phyloP scores from a whole-genome alignment of 2,797 vertebrate species.

The Antrozous pallidus region DNA sequence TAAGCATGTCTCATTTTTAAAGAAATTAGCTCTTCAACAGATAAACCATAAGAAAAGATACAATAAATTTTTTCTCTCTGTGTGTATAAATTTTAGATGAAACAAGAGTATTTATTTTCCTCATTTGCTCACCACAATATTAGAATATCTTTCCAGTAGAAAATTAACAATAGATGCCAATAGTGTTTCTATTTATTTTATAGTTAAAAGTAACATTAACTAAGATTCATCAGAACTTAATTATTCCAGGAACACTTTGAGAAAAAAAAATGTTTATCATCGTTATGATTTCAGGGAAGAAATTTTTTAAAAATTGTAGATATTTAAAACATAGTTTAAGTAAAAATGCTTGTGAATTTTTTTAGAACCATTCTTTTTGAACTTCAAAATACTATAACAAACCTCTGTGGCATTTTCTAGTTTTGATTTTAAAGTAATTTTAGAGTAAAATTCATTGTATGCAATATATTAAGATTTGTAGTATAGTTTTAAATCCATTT shows the following conservation, averaged over 20 bases:
- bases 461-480: neutral
- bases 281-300: neutral
- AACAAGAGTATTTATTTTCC: neutral
- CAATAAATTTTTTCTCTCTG: neutral
- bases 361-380: neutral
- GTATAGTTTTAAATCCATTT: neutral
- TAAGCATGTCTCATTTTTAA: neutral
- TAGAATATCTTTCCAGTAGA: neutral
- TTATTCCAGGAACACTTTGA: neutral
- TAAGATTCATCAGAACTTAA: neutral
- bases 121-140: neutral
- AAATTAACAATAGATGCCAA: neutral
- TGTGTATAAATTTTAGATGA: neutral
- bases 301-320: neutral
- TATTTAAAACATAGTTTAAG: neutral
- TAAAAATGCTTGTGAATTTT: neutral
- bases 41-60: neutral
- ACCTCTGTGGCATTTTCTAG: neutral
- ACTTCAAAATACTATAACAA: neutral
- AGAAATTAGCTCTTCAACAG: neutral
- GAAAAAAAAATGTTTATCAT: neutral
- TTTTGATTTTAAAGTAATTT: neutral
- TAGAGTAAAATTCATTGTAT: neutral
- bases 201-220: neutral
- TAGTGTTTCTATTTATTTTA: neutral